These are phyloP conservation scores for Drosophila oshimai DNA, from an alignment of 1,140 invertebrate genomes.

Conservation along the genomic window DNA sequence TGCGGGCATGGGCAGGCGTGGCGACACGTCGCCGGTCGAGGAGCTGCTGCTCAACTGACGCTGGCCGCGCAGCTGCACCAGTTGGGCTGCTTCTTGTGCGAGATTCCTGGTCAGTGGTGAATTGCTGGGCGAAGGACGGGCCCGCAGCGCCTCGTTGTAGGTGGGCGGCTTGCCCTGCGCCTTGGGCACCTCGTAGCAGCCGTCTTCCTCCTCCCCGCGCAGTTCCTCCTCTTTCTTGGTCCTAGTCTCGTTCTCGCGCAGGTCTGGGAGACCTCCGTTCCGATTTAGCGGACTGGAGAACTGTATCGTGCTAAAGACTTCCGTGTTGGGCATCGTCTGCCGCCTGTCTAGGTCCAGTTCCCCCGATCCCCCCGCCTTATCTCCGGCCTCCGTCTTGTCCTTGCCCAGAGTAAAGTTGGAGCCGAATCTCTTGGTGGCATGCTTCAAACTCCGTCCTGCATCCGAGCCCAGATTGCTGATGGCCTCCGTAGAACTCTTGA, in stretches of 20 bases:
- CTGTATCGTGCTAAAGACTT: constrained; percentile 73
- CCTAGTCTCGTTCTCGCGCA: constrained; percentile 16
- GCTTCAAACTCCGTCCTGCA: constrained; percentile 59
- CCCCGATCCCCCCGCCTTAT: background rate
- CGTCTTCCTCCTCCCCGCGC: constrained; percentile 7
- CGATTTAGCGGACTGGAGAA: constrained; percentile 76
- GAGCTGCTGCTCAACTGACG: constrained; percentile 10
- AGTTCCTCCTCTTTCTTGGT: background rate
- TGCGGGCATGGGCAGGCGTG: constrained; percentile 63
- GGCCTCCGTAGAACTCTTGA: constrained; percentile 68
- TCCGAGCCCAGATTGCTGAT: constrained; percentile 66
- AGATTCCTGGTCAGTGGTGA: constrained; percentile 44
- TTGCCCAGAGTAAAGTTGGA: constrained; percentile 65
- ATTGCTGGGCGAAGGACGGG: constrained; percentile 27
- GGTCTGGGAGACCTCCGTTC: constrained; percentile 46
- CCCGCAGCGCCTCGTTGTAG: constrained; percentile 55
- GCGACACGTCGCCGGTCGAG: constrained; percentile 34
- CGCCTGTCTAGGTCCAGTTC: constrained; percentile 53
- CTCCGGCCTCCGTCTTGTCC: constrained; percentile 9
- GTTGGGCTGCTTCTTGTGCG: constrained; percentile 52
- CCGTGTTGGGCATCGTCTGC: constrained; percentile 72
- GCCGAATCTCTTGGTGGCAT: constrained; percentile 59
- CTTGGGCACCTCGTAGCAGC: constrained; percentile 71
- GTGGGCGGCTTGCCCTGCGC: constrained; percentile 48
- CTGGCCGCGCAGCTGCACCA: constrained; percentile 47